A percentile compares a stretch with the other conserved stretches of the same genome.
These are phyloP conservation scores for Drosophila bocqueti DNA, from an alignment of 1,140 invertebrate genomes.

Conservation along the genomic window DNA sequence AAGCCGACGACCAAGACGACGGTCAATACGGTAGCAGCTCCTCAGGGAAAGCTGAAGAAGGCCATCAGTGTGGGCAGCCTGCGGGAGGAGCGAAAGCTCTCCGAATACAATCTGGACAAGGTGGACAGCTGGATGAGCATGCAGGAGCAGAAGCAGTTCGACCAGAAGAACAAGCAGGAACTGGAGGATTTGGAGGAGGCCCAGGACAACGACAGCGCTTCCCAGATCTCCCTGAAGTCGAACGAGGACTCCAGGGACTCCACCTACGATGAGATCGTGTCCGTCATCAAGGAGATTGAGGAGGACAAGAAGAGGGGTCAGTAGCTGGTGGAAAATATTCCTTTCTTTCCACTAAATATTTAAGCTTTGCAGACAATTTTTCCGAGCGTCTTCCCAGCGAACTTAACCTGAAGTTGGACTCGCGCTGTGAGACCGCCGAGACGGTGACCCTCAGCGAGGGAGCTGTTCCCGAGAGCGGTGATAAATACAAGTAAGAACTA, in stretches of 20 bases:
- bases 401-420: slow-evolving; percentile 70
- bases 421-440: slow-evolving; percentile 55
- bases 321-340: too few relatives aligned
- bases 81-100: slow-evolving; percentile 75
- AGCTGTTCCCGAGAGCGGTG: slow-evolving; percentile 59
- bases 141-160: slow-evolving; percentile 72
- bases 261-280: slow-evolving; percentile 83
- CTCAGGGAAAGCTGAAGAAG: slow-evolving; percentile 63
- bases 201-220: slow-evolving; percentile 60
- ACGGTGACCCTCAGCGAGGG: slow-evolving; percentile 55
- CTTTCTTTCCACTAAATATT: background rate
- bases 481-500: slow-evolving; percentile 77
- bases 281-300: slow-evolving; percentile 84
- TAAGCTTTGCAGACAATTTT: slow-evolving; percentile 60
- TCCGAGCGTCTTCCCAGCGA: slow-evolving; percentile 69
- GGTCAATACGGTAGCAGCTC: background rate
- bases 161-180: slow-evolving; percentile 60
- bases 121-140: slow-evolving; percentile 84
- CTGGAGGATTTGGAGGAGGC: slow-evolving; percentile 53
- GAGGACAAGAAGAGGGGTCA: slow-evolving; percentile 80
- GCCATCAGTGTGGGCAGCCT: slow-evolving; percentile 68
- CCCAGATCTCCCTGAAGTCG: slow-evolving; percentile 68
- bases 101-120: slow-evolving; percentile 84
- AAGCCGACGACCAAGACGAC: slow-evolving; percentile 21
- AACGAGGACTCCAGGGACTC: slow-evolving; percentile 78